These are phyloP conservation scores for Tricholaema leucomelas DNA, from an alignment of 2,113 vertebrate species.

Conservation along the genomic window DNA sequence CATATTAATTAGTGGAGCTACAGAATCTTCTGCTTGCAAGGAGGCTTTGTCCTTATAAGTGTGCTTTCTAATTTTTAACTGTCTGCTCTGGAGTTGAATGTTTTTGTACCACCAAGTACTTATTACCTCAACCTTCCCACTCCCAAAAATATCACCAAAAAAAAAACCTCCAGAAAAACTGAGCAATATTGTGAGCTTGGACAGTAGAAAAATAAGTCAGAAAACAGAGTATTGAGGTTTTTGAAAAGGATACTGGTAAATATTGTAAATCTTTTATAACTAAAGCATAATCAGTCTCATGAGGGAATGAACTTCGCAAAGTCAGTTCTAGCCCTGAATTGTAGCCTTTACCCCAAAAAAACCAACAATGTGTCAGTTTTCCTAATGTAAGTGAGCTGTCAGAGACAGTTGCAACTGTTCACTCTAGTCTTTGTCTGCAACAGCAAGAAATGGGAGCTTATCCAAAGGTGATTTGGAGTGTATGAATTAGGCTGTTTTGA, in stretches of 20 bases:
- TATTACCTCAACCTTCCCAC: background rate
- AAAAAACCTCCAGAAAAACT: background rate
- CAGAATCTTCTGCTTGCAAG: background rate
- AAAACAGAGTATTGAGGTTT: background rate
- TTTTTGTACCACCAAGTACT: background rate
- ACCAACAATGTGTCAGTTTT: background rate
- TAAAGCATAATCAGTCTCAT: background rate
- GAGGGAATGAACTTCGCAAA: background rate
- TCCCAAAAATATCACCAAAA: background rate
- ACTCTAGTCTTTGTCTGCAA: background rate
- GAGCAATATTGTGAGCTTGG: background rate
- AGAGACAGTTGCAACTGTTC: background rate
- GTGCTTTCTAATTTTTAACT: constrained; percentile 21
- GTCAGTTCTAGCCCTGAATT: background rate
- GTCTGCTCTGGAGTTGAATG: background rate
- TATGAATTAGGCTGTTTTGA: background rate
- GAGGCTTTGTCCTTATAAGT: background rate
- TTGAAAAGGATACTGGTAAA: background rate
- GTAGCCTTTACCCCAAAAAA: background rate
- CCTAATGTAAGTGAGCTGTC: background rate
- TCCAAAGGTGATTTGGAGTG: background rate
- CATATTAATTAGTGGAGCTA: background rate
- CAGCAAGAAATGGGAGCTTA: background rate
- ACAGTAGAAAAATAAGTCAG: background rate
- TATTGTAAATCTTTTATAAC: background rate